phyloP scores from a whole-genome alignment of 2,113 vertebrate species.

The Sus scrofa region DNA sequence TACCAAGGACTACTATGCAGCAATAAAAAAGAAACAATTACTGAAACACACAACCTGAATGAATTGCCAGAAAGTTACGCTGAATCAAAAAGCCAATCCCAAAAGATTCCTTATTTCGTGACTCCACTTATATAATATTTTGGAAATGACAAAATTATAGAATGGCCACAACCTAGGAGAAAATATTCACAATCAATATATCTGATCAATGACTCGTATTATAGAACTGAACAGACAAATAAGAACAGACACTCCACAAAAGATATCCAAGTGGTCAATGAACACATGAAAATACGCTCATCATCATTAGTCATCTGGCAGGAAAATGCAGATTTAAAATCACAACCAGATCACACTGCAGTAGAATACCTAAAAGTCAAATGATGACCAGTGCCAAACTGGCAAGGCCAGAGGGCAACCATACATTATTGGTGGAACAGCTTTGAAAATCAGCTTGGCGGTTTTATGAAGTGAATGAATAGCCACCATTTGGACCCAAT shows the following conservation, averaged over 20 bases:
- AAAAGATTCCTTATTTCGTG: background rate
- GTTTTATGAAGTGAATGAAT: conserved; percentile 7
- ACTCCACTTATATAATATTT: background rate
- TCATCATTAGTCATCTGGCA: background rate
- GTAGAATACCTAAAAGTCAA: background rate
- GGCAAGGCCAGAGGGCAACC: background rate
- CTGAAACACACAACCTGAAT: background rate
- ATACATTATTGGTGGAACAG: background rate
- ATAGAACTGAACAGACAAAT: background rate
- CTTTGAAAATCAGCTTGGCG: background rate
- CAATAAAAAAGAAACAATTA: background rate
- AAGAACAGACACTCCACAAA: background rate
- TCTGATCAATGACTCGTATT: background rate
- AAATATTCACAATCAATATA: background rate
- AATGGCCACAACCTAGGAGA: background rate
- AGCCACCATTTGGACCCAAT: background rate
- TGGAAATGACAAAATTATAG: background rate
- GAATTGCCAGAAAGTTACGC: background rate
- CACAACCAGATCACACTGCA: background rate
- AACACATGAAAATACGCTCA: background rate
- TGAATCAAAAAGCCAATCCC: background rate
- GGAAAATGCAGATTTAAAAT: background rate
- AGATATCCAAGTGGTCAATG: background rate
- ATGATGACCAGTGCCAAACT: background rate
- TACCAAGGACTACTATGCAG: background rate